Conservation (phyloP, 2,113 vertebrate species). For the Abramis brama region DNA sequence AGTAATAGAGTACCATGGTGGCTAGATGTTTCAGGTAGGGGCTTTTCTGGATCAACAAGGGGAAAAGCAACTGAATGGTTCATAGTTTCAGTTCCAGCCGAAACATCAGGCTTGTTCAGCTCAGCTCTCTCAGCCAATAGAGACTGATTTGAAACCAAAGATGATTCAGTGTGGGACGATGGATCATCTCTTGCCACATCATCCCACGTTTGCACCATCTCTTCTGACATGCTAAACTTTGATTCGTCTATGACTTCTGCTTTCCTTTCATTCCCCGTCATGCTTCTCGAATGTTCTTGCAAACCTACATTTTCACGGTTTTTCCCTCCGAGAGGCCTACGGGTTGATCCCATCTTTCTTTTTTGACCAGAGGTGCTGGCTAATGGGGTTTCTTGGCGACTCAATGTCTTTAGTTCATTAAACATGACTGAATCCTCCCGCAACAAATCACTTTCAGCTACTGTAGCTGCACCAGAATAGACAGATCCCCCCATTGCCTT, state of each 20-base stretch:
- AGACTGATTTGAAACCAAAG: not conserved
- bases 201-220: slow-evolving; percentile 3
- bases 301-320: slow-evolving; percentile 6
- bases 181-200: slow-evolving; percentile 3
- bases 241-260: slow-evolving; percentile 3
- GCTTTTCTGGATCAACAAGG: not conserved
- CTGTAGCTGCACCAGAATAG: not conserved
- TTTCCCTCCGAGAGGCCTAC: slow-evolving; percentile 10
- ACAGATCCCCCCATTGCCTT: not conserved
- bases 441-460: not conserved
- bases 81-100: slow-evolving; percentile 16
- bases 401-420: not conserved
- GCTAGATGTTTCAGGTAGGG: not conserved
- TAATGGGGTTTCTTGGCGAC: slow-evolving; percentile 12
- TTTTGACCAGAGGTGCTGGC: slow-evolving; percentile 53
- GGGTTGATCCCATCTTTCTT: slow-evolving; percentile 48
- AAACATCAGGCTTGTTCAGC: not conserved
- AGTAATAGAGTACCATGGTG: not conserved
- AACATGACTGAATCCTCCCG: not conserved
- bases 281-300: not conserved
- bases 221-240: not conserved
- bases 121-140: not conserved
- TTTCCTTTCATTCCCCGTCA: not conserved
- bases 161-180: not conserved
- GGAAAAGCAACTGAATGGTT: not conserved